phyloP scores from a whole-genome alignment of 2,113 vertebrate species.

The Mungos mungo region DNA sequence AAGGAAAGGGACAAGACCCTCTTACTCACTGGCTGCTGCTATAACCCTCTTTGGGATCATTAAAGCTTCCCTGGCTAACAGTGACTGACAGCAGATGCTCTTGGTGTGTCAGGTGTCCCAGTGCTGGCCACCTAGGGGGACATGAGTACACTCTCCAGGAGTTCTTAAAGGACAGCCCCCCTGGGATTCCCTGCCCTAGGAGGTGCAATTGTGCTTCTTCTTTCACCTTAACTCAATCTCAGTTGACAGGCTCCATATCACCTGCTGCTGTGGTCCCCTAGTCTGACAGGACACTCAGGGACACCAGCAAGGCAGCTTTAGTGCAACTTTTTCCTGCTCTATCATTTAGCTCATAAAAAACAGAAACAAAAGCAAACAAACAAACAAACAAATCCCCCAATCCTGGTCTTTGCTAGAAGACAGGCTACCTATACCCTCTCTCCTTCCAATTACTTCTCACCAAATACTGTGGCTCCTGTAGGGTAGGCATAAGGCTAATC shows the following conservation, averaged over 20 bases:
- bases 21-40: background rate
- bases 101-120: background rate
- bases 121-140: background rate
- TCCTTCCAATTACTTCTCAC: background rate
- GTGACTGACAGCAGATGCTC: background rate
- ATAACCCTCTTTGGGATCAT: background rate
- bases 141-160: background rate
- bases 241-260: no score
- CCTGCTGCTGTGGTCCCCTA: background rate
- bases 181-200: background rate
- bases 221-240: background rate
- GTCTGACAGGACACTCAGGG: background rate
- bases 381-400: background rate
- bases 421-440: background rate
- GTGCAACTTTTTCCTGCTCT: background rate
- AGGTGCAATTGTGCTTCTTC: background rate
- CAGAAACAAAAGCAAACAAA: background rate
- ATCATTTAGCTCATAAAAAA: background rate
- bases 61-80: background rate
- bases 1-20: background rate
- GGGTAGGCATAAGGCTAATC: background rate
- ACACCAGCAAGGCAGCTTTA: background rate
- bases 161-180: background rate
- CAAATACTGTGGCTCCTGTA: background rate
- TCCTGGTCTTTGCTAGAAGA: background rate